Conservation (phyloP, 2,113 vertebrate species). For the Morone saxatilis region DNA sequence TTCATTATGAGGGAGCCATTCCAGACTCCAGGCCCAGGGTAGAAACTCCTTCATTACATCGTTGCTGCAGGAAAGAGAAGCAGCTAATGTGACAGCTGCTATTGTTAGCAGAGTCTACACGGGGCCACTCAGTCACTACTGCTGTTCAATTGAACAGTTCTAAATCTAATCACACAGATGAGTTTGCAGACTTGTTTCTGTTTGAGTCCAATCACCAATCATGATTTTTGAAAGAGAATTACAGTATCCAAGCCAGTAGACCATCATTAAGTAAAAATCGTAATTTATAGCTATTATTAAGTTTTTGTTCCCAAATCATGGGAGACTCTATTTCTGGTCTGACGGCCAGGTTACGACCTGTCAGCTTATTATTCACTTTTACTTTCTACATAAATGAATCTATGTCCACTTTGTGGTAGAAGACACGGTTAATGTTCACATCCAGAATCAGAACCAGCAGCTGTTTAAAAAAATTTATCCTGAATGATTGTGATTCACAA, state of each 20-base stretch:
- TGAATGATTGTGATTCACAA: not conserved
- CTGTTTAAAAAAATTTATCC: not conserved
- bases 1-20: slow-evolving; percentile 73
- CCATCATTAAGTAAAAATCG: too few relatives aligned
- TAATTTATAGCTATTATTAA: not conserved
- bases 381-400: not conserved
- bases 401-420: too few relatives aligned
- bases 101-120: slow-evolving; percentile 40
- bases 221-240: not conserved
- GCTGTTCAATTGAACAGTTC: slow-evolving; percentile 9
- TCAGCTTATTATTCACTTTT: not conserved
- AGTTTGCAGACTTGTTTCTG: not conserved
- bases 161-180: slow-evolving; percentile 10
- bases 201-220: not conserved
- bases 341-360: not conserved
- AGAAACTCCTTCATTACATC: slow-evolving; percentile 48
- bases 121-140: slow-evolving; percentile 13
- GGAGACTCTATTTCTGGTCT: not conserved
- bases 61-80: not conserved
- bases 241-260: not conserved
- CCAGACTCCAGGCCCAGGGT: slow-evolving; percentile 42
- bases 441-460: not conserved
- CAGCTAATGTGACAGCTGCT: slow-evolving; percentile 46
- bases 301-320: too few relatives aligned
- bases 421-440: too few relatives aligned